Evolutionary conservation across 2,797 vertebrate genomes (phyloP), one percentile per base, ranked within the genome.

Genomic region (Propithecus deckenii): DNA sequence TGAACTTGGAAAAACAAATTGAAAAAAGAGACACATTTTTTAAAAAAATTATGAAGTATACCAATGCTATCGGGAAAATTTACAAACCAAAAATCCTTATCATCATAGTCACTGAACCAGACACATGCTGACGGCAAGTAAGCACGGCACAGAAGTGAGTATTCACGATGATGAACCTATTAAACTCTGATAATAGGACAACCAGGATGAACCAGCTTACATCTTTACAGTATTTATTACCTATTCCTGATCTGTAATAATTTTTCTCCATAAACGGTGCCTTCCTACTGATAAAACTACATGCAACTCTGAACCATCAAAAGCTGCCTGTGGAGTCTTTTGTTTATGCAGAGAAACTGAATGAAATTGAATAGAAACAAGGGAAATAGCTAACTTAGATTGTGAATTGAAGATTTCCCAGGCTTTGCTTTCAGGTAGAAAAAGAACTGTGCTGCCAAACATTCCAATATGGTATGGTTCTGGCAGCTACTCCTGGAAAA

Each of bases 251-350:
- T 28, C 18, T 41, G 7, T 13, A 59, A 22, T 48, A 32, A 61
- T 35, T 89, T 83, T 32, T 80, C 57, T 65, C 35, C 35, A 38
- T 13, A 52, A 85, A 89, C 11, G 78, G 15, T 28, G 10, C 69
- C 59, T 94, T 91, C 52, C 80, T 46, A 32, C 41, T 61, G 79
- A 92, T 81, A 91, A 91, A 76, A 81, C 48, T 46, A 94, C 4
- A n/a, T 25, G 13, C n/a, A 74, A 52, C 22, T 9, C 81, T 65
- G 22, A 83, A 23, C 38, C 55, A 61, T 46, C 38, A 75, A 91
- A 59, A 63, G 67, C 48, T 90, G 76, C 88, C 85, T 28, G 28
- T 23, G 55, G 80, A 30, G 76, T 35, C 69, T 81, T 88, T 50
- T 79, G 50, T 89, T 86, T 72, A 28, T 52, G 9, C 23, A 81